phyloP scores from a whole-genome alignment of 2,113 vertebrate species.

The Gambusia holbrooki region DNA sequence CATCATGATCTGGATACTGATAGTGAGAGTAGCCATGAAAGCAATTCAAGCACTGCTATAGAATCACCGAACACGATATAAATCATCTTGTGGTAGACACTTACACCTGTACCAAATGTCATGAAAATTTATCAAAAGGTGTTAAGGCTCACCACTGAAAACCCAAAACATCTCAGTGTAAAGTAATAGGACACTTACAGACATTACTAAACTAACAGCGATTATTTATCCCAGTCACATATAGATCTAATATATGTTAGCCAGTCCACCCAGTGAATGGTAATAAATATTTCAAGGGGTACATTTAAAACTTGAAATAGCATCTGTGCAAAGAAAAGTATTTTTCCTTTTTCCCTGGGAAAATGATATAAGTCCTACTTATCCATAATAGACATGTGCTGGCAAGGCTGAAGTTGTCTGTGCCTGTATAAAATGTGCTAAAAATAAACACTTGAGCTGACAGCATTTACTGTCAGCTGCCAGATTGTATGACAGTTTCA shows the following conservation, averaged over 20 bases:
- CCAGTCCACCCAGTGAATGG: not conserved
- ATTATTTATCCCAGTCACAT: not conserved
- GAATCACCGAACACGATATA: not conserved
- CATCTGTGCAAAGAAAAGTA: not conserved
- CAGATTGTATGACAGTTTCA: not conserved
- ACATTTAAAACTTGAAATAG: not conserved
- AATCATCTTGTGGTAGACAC: conserved; percentile 1
- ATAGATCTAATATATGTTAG: not conserved
- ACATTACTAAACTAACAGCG: not conserved
- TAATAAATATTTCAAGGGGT: not conserved
- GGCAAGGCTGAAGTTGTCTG: not conserved
- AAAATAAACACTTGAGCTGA: not conserved
- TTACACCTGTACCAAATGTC: conserved; percentile 20
- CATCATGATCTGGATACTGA: not conserved
- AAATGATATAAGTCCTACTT: not conserved
- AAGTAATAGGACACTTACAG: not conserved
- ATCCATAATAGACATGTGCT: not conserved
- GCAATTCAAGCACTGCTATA: not conserved
- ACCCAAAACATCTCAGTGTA: not conserved
- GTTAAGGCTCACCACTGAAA: not conserved
- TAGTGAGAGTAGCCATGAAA: not conserved
- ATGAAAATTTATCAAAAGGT: conserved; percentile 3
- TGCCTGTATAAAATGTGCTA: not conserved
- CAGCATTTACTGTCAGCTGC: not conserved
- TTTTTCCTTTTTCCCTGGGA: not conserved